Evolutionary conservation across 2,797 vertebrate species (phyloP).

Genomic region (Chelidonichthys spinosus): DNA sequence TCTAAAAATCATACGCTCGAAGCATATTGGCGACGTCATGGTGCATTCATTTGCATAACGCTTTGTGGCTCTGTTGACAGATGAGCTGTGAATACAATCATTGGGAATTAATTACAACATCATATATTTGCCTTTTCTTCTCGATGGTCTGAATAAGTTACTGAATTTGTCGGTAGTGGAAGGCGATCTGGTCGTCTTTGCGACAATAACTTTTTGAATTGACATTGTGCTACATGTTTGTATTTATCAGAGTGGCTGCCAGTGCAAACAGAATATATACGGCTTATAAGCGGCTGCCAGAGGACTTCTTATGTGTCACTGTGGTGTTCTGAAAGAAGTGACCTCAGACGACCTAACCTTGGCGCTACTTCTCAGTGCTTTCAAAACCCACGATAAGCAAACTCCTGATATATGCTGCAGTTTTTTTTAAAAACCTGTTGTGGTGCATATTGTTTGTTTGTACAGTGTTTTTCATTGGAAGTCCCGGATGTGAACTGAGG

Average conservation of each 20-base stretch:
- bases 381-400: slow-evolving; percentile 24
- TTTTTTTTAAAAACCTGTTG: neutral
- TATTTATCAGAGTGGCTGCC: neutral
- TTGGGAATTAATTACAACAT: neutral
- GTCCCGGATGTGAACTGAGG: neutral
- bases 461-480: neutral
- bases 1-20: neutral
- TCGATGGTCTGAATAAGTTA: neutral
- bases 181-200: neutral
- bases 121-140: neutral
- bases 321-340: slow-evolving; percentile 19
- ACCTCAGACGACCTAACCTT: slow-evolving; percentile 25
- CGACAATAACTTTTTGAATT: neutral
- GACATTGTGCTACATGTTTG: neutral
- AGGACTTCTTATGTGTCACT: neutral
- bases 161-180: neutral
- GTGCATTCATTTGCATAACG: neutral
- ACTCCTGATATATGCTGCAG: slow-evolving; percentile 21
- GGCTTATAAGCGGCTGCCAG: neutral
- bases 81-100: no score
- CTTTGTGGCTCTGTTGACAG: neutral
- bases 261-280: neutral
- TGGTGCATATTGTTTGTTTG: neutral
- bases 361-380: slow-evolving; percentile 17
- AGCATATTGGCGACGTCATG: neutral